Base-by-base conservation (phyloP, 2,113 vertebrate species). In the Penelope pileata region DNA sequence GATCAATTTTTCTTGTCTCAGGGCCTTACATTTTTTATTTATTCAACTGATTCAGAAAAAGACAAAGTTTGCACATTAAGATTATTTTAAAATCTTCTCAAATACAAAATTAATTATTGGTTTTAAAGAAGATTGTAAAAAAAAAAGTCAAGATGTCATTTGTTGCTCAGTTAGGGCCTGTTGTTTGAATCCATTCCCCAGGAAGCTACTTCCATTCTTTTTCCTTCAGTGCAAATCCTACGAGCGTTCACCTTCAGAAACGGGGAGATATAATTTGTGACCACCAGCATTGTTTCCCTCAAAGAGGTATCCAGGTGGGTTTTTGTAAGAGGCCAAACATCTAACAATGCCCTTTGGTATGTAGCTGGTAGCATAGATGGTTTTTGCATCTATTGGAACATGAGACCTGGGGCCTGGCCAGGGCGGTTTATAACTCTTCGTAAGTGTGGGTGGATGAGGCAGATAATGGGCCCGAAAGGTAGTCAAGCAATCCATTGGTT, bases 251-350 rank as follows among this genome's bases (percentile, higher is more conserved):
- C 26, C 59, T 26, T 75, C 38, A 18, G 94, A 95, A 87, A 83
- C 10, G 3, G 87, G 89, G 34, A 91, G 77, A 74, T 95, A 98
- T 4, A 97, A 22, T 21, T 18, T 93, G 92, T 97, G 97, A 30
- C 97, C 98, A 6, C 34, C 43, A 32, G 62, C 27, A 85, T 96
- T 90, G 1, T 14, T 83, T 88, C 92, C 91, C n/a, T 96, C 78
- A 78, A 97, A 97, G n/a, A 86, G 1, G 0, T 97, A 98, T 54
- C 95, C 76, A 0, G 96, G 95, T 48, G 96, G 76, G 9, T 93
- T 36, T 47, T 96, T 73, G 21, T 97, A 97, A 8, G 96, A 94
- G n/a, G 92, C 96, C n/a, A 94, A 92, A 74, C 92, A 96, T 32
- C 42, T 97, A 24, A 40, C 34, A 53, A 88, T 23, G 8, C 85